Evolutionary conservation across 2,888 invertebrate genomes (phyloP).

Genomic region (Lumbricus terrestris): DNA sequence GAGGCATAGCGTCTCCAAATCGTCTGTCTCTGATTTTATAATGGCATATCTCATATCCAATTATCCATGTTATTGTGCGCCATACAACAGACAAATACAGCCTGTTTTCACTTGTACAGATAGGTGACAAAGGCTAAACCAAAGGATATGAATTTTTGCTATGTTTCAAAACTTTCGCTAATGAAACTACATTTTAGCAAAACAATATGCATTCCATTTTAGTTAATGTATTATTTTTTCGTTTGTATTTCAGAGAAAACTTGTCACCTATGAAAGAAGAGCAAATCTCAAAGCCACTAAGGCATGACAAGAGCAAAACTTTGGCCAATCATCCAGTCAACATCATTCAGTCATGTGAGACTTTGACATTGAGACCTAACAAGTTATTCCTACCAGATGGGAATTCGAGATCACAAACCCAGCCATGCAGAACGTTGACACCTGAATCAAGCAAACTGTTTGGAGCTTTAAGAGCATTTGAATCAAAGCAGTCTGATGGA

Average conservation of each 20-base stretch:
- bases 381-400: not conserved
- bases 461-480: not conserved
- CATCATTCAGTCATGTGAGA: not conserved
- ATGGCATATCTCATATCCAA: too few species aligned
- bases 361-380: not conserved
- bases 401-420: not conserved
- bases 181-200: too few species aligned
- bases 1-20: too few species aligned
- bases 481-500: not conserved
- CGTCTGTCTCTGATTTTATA: too few species aligned
- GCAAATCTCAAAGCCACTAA: not conserved
- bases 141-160: too few species aligned
- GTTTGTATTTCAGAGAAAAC: not conserved
- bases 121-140: too few species aligned
- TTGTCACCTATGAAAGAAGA: conserved; percentile 3
- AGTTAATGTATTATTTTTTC: not conserved
- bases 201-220: not conserved
- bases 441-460: not conserved
- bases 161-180: too few species aligned
- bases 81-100: too few species aligned
- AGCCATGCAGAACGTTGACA: not conserved
- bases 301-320: not conserved
- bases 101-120: too few species aligned
- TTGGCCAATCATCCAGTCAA: not conserved
- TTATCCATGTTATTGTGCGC: too few species aligned